Conservation (phyloP, 1,140 invertebrate genomes). For the Melitaea cinxia region DNA sequence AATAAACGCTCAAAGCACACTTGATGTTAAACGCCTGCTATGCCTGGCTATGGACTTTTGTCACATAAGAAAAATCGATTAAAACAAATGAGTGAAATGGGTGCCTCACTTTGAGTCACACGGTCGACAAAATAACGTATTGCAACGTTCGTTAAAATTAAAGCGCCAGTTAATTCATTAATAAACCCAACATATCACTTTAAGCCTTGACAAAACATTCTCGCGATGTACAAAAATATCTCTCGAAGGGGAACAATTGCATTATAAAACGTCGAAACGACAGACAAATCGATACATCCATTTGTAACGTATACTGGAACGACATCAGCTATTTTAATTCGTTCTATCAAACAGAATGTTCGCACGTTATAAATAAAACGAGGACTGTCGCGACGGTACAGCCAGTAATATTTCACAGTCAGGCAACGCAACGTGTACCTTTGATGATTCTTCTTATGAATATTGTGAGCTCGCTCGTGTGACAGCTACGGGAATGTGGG, state of each 20-base stretch:
- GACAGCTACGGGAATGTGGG: slow-evolving; percentile 49
- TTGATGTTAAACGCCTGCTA: no score
- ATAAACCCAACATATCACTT: slow-evolving; percentile 16
- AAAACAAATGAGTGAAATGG: no score
- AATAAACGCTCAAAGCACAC: no score
- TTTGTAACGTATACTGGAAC: slow-evolving; percentile 45
- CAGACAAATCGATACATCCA: slow-evolving; percentile 57
- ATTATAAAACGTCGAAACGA: slow-evolving; percentile 52
- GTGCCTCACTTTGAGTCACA: no score
- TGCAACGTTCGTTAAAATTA: background rate
- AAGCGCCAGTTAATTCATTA: slow-evolving; percentile 8
- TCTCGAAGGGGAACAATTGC: slow-evolving; percentile 27
- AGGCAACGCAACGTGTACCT: slow-evolving; percentile 55
- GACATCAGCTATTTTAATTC: slow-evolving; percentile 65
- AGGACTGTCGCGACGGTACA: slow-evolving; percentile 66
- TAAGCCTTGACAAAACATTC: slow-evolving; percentile 20
- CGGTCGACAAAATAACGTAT: no score
- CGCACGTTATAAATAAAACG: slow-evolving; percentile 70
- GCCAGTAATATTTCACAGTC: slow-evolving; percentile 71
- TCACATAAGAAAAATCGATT: no score
- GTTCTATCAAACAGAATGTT: slow-evolving; percentile 57
- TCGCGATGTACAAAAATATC: slow-evolving; percentile 19
- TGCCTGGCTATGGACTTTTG: no score
- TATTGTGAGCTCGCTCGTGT: slow-evolving; percentile 54
- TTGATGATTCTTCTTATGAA: slow-evolving; percentile 75